Base-by-base conservation (phyloP, 2,888 invertebrate species). In the Autographa pulchrina region DNA sequence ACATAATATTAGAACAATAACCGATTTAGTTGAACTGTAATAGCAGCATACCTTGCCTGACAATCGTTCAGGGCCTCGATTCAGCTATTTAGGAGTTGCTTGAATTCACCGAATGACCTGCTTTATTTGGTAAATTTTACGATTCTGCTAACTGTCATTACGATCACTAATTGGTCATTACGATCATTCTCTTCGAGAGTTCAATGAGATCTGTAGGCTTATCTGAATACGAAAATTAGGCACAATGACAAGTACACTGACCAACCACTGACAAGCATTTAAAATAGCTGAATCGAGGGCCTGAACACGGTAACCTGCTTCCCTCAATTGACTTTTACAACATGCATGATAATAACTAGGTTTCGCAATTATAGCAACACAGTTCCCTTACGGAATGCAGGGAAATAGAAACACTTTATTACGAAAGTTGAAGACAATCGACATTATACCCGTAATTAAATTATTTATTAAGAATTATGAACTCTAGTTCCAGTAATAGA, bases 341-440 rank as follows among this genome's bases (percentile, higher is more conserved):
- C 59, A 59, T 59, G 31, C 59, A 59, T 59, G 59, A 69, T 62
- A 48, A 60, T 58, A 38, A 66, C 52, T 25, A 25, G 48, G 54
- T 56, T 56, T 56, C 54, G 54, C 54, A 58, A 67, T 72, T 61
- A 38, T 62, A 41, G 69, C 64, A 56, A 56, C 54, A 56, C 25
- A 56, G 54, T 20, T 13, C 25, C 54, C 54, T 56, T 20, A 25
- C 20, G 54, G 54, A 56, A 56, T 56, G 54, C 25, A 11, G 13
- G 25, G 54, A 56, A 56, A 56, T 13, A 56, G 54, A 56, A 56
- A 56, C 20, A 56, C 54, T 54, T 48, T 48, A 48, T 48, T 20
- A 54, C 54, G 25, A 25, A 56, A 54, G 20, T 25, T 13, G 54
- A 25, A 56, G 13, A 56, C 20, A 56, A 54, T 20, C 20, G 54